Evolutionary conservation across 2,113 vertebrate genomes (phyloP), one percentile per base, ranked within the genome.

Genomic region (Xenopus laevis): DNA sequence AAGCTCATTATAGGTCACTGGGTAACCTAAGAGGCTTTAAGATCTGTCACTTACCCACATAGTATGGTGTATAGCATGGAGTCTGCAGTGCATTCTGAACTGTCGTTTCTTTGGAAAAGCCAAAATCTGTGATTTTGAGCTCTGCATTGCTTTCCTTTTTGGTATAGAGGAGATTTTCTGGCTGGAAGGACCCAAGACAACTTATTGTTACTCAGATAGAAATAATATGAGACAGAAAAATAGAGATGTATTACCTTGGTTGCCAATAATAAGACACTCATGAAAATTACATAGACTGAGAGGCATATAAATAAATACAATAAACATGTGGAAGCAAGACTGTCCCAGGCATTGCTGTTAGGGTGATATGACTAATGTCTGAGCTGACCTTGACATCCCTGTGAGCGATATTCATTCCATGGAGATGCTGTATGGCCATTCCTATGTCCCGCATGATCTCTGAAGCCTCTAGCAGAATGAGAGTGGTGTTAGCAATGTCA

Each of bases 121-220:
- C 97, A 65, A 99, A 99, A 82, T 99, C 97, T 0, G 97, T 99
- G 72, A 99, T 93, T 79, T 99, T 99, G 76, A 99, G 96, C 45
- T 96, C 82, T 0, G 86, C 79, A 0, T 92, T 93, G 79, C 77
- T 91, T 13, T 89, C 91, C 87, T 93, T 95, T 27, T 83, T 89
- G 0, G 91, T 98, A 83, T 99, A 99, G 20, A 99, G 90, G 79
- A 99, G 86, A 82, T 99, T 99, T 89, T 99, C 97, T 30, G 97
- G 97, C 97, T 99, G 82, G 20, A 65, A 81, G 44, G 47, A 17
- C 78, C 79, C n/a, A 50, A 20, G n/a, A 20, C 6, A 17, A 58
- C 17, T 16, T 4, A 50, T 2, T 50, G 4, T 50, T 50, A 50
- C 33, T 40, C 33, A 40, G 6, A 6, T 40, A 5, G 33, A 40